Conservation (phyloP, 1,140 invertebrate species). For the Maniola jurtina region DNA sequence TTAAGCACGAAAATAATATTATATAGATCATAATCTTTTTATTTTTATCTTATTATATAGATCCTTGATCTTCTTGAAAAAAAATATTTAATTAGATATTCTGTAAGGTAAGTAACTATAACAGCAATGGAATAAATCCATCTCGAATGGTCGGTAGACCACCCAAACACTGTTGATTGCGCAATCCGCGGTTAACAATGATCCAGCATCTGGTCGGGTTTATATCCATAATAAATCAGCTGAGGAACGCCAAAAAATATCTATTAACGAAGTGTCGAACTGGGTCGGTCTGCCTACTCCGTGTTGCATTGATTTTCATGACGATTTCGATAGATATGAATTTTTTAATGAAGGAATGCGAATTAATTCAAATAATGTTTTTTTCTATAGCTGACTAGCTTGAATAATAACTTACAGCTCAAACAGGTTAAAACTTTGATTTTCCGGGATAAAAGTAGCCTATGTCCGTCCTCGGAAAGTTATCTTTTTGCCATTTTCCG, state of each 20-base stretch:
- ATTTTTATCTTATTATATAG: no score
- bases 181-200: constrained; percentile 46
- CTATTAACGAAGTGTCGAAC: constrained; percentile 50
- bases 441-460: no score
- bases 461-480: not conserved
- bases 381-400: no score
- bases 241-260: constrained; percentile 53
- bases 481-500: not conserved
- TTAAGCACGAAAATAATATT: no score
- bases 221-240: constrained; percentile 65
- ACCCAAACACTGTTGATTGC: constrained; percentile 44
- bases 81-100: no score
- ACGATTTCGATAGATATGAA: not conserved
- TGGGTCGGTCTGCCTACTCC: constrained; percentile 29
- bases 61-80: no score
- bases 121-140: no score
- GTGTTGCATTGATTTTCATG: constrained; percentile 24
- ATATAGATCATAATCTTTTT: no score
- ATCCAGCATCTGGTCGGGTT: constrained; percentile 55
- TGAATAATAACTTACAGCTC: not conserved
- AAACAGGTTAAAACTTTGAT: not conserved
- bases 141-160: constrained; percentile 43
- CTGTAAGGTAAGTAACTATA: no score
- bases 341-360: constrained; percentile 2
- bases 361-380: not conserved